A percentile compares a stretch with the other conserved stretches of the same genome.
phyloP scores from a whole-genome alignment of 2,113 vertebrate species.

The Nothoprocta perdicaria region DNA sequence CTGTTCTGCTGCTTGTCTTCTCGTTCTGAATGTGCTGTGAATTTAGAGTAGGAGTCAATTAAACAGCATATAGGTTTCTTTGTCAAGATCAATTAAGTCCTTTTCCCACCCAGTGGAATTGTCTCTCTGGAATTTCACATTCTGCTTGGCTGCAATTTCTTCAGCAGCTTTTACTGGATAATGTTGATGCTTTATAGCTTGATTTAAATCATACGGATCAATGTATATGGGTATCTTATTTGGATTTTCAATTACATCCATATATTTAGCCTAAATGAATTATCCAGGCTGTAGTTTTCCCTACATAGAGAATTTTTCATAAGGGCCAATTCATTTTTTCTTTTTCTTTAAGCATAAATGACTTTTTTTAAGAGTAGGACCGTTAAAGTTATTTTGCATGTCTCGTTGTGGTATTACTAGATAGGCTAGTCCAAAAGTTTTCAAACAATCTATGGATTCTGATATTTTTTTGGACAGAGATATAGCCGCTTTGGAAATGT shows the following conservation, averaged over 20 bases:
- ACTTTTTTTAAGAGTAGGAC: conserved; percentile 9
- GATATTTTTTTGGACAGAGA: background rate
- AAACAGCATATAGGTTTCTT: conserved; percentile 82
- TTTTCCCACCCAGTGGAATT: conserved; percentile 26
- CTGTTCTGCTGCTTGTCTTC: conserved; percentile 58
- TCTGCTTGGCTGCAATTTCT: conserved; percentile 58
- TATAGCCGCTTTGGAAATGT: background rate
- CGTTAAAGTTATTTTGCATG: background rate
- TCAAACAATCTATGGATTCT: background rate
- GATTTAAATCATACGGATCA: conserved; percentile 70
- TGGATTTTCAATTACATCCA: conserved; percentile 63
- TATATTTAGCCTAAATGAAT: conserved; percentile 70
- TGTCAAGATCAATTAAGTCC: conserved; percentile 75
- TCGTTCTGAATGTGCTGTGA: conserved; percentile 65
- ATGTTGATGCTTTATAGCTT: conserved; percentile 64
- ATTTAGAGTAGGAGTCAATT: conserved; percentile 81
- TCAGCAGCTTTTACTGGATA: conserved; percentile 50
- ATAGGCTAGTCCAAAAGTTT: background rate
- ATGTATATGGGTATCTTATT: conserved; percentile 65
- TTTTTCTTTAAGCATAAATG: conserved; percentile 25
- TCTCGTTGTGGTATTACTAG: background rate
- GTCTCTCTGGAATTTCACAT: conserved; percentile 61
- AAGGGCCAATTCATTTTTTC: conserved; percentile 50
- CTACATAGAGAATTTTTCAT: conserved; percentile 46
- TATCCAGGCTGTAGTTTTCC: conserved; percentile 47